These are phyloP conservation scores for Sebastes diploproa DNA, from an alignment of 2,797 vertebrate genomes.

Conservation along the genomic window DNA sequence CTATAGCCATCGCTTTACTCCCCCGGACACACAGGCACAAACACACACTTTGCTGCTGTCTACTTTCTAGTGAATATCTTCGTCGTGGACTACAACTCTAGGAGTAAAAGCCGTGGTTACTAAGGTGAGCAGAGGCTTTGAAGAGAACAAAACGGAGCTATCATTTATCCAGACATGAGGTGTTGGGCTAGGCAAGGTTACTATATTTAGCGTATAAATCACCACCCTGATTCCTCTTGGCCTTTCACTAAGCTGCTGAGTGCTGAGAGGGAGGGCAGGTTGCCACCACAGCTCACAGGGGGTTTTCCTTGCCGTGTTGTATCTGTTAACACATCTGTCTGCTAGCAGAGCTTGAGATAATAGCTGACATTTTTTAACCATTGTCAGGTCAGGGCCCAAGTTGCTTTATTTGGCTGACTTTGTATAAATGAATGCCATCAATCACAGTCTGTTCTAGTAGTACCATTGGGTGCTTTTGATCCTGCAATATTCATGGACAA, in stretches of 20 bases:
- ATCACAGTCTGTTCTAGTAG: neutral
- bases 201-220: slow-evolving; percentile 79
- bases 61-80: neutral
- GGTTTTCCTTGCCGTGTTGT: slow-evolving; percentile 60
- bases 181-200: slow-evolving; percentile 40
- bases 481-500: neutral
- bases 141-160: slow-evolving; percentile 47
- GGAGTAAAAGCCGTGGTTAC: neutral
- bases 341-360: slow-evolving; percentile 35
- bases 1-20: neutral
- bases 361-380: slow-evolving; percentile 28
- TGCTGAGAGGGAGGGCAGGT: slow-evolving; percentile 65
- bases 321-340: slow-evolving; percentile 65
- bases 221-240: slow-evolving; percentile 72
- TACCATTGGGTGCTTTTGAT: neutral
- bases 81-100: neutral
- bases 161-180: slow-evolving; percentile 57
- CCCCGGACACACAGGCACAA: neutral
- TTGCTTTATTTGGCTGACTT: slow-evolving; percentile 1
- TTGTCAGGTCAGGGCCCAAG: neutral
- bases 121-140: slow-evolving; percentile 5
- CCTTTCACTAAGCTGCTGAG: slow-evolving; percentile 78
- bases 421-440: neutral
- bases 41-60: neutral
- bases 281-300: slow-evolving; percentile 59